Base-by-base conservation (phyloP, 2,113 vertebrate species). In the Butastur rufipennis region DNA sequence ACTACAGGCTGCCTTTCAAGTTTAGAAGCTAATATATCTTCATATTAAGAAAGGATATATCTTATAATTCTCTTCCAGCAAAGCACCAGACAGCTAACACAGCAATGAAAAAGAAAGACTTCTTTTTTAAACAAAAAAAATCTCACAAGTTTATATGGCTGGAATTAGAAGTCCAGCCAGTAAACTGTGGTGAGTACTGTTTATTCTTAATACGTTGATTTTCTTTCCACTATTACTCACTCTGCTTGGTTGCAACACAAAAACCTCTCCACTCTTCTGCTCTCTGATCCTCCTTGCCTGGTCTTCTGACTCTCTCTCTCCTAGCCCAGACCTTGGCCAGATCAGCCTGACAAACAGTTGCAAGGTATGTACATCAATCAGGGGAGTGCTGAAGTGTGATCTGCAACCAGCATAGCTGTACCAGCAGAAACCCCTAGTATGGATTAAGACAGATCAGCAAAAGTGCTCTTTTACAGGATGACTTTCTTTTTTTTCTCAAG, bases 371-470 rank as follows among this genome's bases (percentile, higher is more conserved):
- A n/a, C 92, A 93, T 97, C 95, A 93, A 36, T 95, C 93, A 95
- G 79, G 11, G 43, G 63, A 80, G 81, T 93, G 95, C 68, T 95
- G 90, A 97, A 94, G 88, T 94, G 92, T 83, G 81, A 94, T 93
- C 85, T 93, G 58, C 95, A 89, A 55, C 81, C 92, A 78, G 88
- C 53, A 62, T 40, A 92, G 88, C 95, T 90, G 88, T 97, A 95
- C 92, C 85, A 97, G 95, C 95, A 94, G 71, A 95, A 94, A 38
- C 79, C 38, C 72, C 67, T 81, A 50, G 32, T 50, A 62, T 34
- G 83, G 85, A 93, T 96, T 94, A 94, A 92, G 92, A 83, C 21
- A 13, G 88, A 95, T 86, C 93, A 97, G 92, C 93, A 93, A 74
- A 96, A 92, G 85, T 62, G 18, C 59, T 66, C 8, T 93, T 94